Conservation (phyloP, 1,140 invertebrate genomes). For the Panagrolaimus sp. region DNA sequence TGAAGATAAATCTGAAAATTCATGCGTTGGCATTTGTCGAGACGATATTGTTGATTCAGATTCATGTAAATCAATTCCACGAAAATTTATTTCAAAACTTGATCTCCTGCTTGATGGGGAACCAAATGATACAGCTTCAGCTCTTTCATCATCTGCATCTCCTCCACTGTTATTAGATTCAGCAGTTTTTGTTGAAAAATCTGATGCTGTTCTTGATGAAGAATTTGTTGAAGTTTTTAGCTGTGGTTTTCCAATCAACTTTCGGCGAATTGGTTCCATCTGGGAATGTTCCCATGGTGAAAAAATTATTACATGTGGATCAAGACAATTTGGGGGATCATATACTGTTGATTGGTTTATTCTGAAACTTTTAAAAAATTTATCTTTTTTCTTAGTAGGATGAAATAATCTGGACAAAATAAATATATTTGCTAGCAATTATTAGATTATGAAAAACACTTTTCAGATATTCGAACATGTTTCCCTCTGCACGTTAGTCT, state of each 20-base stretch:
- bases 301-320: neutral
- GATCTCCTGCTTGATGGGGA: neutral
- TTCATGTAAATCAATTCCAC: neutral
- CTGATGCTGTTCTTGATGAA: neutral
- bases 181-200: neutral
- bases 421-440: no score
- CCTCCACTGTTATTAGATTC: neutral
- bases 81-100: neutral
- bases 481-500: no score
- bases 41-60: neutral
- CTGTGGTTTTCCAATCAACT: neutral
- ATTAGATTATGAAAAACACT: no score
- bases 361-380: no score
- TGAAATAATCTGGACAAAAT: no score
- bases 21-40: neutral
- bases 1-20: neutral
- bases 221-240: neutral
- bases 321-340: neutral
- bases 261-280: conserved; percentile 9
- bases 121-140: neutral
- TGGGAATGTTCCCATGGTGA: neutral
- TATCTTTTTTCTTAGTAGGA: no score
- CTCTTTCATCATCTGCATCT: conserved; percentile 5
- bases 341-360: neutral
- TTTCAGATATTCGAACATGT: no score